Percentiles rank a stretch among this genome's conserved stretches.
Evolutionary conservation across 2,797 vertebrate genomes (phyloP).

Genomic region (Caiman crocodilus): DNA sequence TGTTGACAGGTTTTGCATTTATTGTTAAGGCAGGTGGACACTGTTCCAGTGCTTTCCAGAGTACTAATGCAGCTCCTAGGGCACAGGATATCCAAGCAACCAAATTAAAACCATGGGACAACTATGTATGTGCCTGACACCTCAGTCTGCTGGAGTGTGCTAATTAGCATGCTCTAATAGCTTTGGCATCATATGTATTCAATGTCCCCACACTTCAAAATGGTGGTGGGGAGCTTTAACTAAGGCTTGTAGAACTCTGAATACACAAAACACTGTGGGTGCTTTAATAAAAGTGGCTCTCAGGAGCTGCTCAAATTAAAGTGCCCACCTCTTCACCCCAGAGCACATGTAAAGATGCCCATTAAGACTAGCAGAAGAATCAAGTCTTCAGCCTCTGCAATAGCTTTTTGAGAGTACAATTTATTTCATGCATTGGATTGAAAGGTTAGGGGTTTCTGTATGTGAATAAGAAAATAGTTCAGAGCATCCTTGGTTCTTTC

Average conservation of each 20-base stretch:
- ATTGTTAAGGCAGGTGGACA: not conserved
- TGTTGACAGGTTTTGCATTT: too few species aligned
- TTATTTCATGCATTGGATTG: not conserved
- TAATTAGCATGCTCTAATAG: too few species aligned
- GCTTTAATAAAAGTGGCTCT: too few species aligned
- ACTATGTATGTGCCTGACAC: too few species aligned
- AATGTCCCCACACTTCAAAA: too few species aligned
- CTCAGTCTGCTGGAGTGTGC: too few species aligned
- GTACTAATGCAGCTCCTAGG: not conserved
- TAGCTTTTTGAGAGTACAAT: not conserved
- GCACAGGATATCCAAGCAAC: not conserved
- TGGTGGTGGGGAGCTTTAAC: too few species aligned
- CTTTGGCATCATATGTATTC: too few species aligned
- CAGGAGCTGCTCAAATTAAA: too few species aligned
- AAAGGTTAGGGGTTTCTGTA: not conserved
- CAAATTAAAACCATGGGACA: not conserved
- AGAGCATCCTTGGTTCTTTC: not conserved
- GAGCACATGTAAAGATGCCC: not conserved
- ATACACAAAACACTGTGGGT: too few species aligned
- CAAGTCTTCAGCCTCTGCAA: not conserved
- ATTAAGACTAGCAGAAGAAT: not conserved
- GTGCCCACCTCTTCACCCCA: too few species aligned
- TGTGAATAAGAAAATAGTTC: not conserved
- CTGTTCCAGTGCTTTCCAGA: rapidly evolving
- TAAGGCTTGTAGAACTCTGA: too few species aligned